Conservation (phyloP, 2,888 invertebrate species). For the Tinea semifulvella region DNA sequence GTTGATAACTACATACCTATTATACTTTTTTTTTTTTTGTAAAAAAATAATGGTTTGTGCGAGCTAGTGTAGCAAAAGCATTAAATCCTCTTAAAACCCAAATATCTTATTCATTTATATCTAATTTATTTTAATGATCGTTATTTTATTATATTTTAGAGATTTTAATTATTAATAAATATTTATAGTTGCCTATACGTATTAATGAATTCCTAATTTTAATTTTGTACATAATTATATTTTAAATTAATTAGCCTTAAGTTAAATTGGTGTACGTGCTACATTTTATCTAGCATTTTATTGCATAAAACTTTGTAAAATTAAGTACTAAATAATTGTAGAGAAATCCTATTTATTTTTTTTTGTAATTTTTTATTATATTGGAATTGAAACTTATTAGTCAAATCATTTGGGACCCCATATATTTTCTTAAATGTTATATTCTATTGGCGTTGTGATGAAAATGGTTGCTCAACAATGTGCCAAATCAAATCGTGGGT, state of each 20-base stretch:
- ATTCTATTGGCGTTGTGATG: background rate
- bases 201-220: constrained; percentile 8
- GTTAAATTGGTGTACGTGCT: background rate
- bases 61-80: too few relatives aligned
- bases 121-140: background rate
- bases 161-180: constrained; percentile 8
- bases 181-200: too few relatives aligned
- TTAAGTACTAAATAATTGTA: background rate
- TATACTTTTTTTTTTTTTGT: too few relatives aligned
- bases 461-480: background rate
- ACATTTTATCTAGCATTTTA: constrained; percentile 1
- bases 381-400: background rate
- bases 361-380: background rate
- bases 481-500: too few relatives aligned
- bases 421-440: background rate
- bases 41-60: too few relatives aligned
- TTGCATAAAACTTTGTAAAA: background rate
- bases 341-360: background rate
- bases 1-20: too few relatives aligned
- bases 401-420: background rate
- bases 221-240: constrained; percentile 6
- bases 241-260: background rate
- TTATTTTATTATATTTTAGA: constrained; percentile 10
- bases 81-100: too few relatives aligned
- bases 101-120: too few relatives aligned